A percentile compares a stretch with the other conserved stretches of the same genome.
These are phyloP conservation scores for Laothoe populi DNA, from an alignment of 2,888 invertebrate genomes.

Conservation along the genomic window DNA sequence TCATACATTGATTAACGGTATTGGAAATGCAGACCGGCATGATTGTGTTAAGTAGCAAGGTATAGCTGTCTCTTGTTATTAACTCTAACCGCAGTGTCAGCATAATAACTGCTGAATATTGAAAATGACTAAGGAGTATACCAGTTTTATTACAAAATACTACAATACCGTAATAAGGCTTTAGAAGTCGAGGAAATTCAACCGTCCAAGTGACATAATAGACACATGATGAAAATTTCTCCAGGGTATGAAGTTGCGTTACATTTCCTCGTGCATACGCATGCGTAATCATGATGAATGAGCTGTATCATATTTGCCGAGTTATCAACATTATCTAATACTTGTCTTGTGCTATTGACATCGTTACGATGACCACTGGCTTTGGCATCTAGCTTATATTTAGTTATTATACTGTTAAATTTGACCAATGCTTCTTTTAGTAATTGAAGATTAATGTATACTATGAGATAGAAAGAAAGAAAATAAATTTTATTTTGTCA, in stretches of 20 bases:
- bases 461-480: no score
- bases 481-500: no score
- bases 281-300: constrained; percentile 22
- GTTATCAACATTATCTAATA: constrained; percentile 22
- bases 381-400: neutral
- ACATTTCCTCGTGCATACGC: constrained; percentile 20
- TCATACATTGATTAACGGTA: neutral
- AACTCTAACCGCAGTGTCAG: no score
- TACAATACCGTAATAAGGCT: neutral
- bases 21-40: no score
- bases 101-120: neutral
- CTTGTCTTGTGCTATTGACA: constrained; percentile 12
- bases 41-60: no score
- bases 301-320: constrained; percentile 20
- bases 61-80: no score
- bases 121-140: neutral
- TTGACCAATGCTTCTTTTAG: neutral
- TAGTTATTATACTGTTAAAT: neutral
- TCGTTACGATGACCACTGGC: neutral
- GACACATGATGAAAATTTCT: neutral
- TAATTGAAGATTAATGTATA: no score
- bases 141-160: neutral
- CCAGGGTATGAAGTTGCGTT: constrained; percentile 3
- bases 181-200: neutral
- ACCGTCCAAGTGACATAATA: neutral